Evolutionary conservation across 2,888 invertebrate genomes (phyloP), one percentile per base, ranked within the genome.

Genomic region (Drosophila mercatorum): DNA sequence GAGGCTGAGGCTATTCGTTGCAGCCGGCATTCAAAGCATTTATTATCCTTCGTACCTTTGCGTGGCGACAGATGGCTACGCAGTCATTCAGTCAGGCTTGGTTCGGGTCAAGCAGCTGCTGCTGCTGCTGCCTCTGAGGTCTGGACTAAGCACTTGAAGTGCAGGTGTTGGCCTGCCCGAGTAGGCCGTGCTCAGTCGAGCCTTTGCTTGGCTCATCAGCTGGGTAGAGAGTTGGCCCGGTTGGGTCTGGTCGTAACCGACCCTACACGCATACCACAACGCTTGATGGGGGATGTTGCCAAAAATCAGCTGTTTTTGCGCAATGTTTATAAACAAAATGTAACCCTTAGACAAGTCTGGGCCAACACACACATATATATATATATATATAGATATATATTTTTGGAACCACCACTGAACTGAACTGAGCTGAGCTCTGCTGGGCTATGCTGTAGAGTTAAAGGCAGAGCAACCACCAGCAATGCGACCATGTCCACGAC

Each of bases 241-340:
- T 51, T 58, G 44, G 58, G 22, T 66, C 40, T 53, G 53, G 53
- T 68, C 74, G 68, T 81, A 70, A 73, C 76, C 75, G 80, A 72
- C 81, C 81, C 80, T 76, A 69, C 69, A 59, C 59, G 52, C 49
- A 59, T 40, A 31, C 34, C 40, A 49, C 6, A 40, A 47, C 51
- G 55, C 66, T 65, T 47, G 46, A 59, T 49, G 59, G 81, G 81
- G 87, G 89, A 83, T 83, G 83, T 81, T 87, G 84, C 84, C 65
- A 72, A 80, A 87, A 86, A 84, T 88, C 85, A 86, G 85, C 85
- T 86, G 85, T 77, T 86, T 80, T 81, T 88, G 78, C 81, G 89
- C 88, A 86, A 86, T 86, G 86, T 86, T 86, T 86, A 86, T 86
- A 86, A 86, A 86, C 86, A 86, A 86, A 89, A 84, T 73, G 72